Evolutionary conservation across 1,140 invertebrate species (phyloP), one percentile per base, ranked within the genome.

Genomic region (Reticulitermes speratus): DNA sequence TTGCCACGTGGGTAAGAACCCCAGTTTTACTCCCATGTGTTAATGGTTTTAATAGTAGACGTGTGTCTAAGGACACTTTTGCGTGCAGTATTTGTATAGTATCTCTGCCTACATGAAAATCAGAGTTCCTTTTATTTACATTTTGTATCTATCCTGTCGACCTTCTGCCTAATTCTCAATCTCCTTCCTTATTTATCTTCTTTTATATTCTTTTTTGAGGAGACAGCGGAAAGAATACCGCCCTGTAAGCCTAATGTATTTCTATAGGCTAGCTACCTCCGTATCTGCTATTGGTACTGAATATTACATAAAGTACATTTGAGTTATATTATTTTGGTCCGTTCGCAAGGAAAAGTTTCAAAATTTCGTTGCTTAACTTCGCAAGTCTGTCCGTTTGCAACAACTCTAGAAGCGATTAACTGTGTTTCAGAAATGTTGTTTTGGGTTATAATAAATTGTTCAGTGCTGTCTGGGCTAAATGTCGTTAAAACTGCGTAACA

Each of bases 91-190:
- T n/a, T 75, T 14, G 8, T 30, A 25, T 75, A 65, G 19, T 16
- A 65, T 2, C 59, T 65, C 59, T 65, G n/a, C 65, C 65, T 75
- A 75, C 65, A 75, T 30, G 65, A 75, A 75, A 75, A 75, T 8
- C 65, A 75, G 38, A 75, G 65, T 75, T 25, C 65, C 25, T 30
- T 75, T 75, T 30, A 75, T 75, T 75, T 75, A 75, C 25, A 75
- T 75, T 75, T 75, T 75, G 65, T 75, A 30, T 75, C 65, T 75
- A 30, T 75, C 65, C 65, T 75, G n/a, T 75, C 65, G 25, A 30
- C 65, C 65, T 65, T 23, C 59, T n/a, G 59, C 59, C 59, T 65
- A 65, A 65, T 65, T 65, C 59, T 65, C 19, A 65, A n/a, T 12
- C 59, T n/a, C 59, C 5, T 65, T 65, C 59, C 1, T 65, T 65